Conservation (phyloP, 2,888 invertebrate species). For the Folsomia manolachei region DNA sequence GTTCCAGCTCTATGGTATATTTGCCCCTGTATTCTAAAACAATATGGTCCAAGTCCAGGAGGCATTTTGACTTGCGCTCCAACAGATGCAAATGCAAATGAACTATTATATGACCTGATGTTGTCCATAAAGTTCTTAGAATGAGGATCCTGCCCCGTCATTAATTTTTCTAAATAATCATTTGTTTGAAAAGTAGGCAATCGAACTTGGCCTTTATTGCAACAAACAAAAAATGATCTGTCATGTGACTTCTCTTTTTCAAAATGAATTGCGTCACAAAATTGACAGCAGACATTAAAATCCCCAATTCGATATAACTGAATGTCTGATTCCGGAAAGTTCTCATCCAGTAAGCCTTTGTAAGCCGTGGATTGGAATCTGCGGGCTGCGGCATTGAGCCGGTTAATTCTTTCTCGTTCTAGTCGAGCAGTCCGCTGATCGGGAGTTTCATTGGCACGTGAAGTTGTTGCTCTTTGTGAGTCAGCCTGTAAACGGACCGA, state of each 20-base stretch:
- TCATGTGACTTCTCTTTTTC: constrained; percentile 16
- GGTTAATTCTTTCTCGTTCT: not conserved
- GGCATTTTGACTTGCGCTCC: constrained; percentile 25
- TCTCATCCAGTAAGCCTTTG: too few species aligned
- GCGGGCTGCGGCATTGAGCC: too few species aligned
- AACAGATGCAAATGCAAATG: constrained; percentile 43
- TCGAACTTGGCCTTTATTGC: constrained; percentile 33
- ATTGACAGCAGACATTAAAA: too few species aligned
- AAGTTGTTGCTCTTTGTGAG: too few species aligned
- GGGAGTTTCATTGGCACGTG: not conserved
- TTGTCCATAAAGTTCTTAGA: constrained; percentile 20
- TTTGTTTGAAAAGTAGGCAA: not conserved
- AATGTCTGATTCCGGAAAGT: too few species aligned
- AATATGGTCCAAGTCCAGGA: constrained; percentile 32
- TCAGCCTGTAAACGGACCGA: too few species aligned
- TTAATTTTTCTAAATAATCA: not conserved
- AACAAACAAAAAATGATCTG: constrained; percentile 24
- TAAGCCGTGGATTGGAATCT: too few species aligned
- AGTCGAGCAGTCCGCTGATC: not conserved
- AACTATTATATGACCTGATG: constrained; percentile 35
- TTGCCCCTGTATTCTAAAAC: constrained; percentile 43
- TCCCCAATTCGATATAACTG: too few species aligned
- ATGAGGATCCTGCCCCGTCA: not conserved
- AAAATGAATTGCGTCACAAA: constrained; percentile 26
- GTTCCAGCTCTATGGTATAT: constrained; percentile 38